Percentiles rank a stretch among this genome's conserved stretches.
These are phyloP conservation scores for Alectoris magna DNA, from an alignment of 2,797 vertebrate species.

Conservation along the genomic window DNA sequence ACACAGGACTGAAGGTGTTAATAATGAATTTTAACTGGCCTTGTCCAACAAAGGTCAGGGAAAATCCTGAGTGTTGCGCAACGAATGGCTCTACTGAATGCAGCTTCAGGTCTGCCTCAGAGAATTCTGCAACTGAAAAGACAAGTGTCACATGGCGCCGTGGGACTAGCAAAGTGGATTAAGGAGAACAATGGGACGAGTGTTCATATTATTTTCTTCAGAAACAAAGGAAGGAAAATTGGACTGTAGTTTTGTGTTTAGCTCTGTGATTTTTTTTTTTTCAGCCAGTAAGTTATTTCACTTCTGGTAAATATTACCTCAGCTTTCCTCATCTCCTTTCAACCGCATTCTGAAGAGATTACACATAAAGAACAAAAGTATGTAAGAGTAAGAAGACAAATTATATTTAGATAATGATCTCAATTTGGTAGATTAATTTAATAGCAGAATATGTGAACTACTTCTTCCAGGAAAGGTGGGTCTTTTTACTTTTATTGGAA, in stretches of 20 bases:
- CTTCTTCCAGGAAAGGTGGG: not conserved
- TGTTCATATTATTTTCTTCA: not conserved
- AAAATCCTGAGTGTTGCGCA: rapidly evolving
- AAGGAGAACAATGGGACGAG: not conserved
- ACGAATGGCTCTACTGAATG: not conserved
- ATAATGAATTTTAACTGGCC: not conserved
- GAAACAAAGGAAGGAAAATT: not conserved
- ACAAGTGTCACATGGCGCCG: not conserved
- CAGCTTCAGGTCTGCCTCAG: not conserved
- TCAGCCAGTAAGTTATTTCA: not conserved
- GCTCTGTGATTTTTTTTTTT: not conserved
- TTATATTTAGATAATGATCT: not conserved
- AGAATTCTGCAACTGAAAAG: not conserved
- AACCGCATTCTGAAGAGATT: not conserved
- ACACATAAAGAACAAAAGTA: not conserved
- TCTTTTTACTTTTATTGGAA: not conserved
- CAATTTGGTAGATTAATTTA: not conserved
- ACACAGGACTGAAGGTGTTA: not conserved
- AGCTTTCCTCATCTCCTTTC: not conserved
- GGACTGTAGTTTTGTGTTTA: not conserved
- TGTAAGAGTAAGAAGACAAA: not conserved
- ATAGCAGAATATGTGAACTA: not conserved
- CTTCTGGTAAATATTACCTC: not conserved
- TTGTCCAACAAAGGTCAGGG: not conserved
- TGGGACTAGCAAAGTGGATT: not conserved